These are phyloP conservation scores for Hyperoplus lanceolatus DNA, from an alignment of 2,797 vertebrate species.

Conservation along the genomic window DNA sequence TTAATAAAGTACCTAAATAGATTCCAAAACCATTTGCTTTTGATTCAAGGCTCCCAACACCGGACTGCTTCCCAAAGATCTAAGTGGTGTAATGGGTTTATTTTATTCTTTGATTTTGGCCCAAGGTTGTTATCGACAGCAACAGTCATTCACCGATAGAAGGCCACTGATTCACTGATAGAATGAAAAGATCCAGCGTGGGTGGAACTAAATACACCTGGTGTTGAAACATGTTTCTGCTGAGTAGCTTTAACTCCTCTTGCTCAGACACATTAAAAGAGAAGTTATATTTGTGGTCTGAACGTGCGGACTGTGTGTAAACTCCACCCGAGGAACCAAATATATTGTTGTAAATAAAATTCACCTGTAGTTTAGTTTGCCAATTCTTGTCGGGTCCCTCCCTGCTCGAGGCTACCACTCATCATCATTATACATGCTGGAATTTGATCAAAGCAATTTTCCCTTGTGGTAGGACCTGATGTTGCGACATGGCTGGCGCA, in stretches of 20 bases:
- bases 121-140: neutral
- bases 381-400: neutral
- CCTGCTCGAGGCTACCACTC: too few species aligned
- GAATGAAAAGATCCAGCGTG: neutral
- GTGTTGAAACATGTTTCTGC: neutral
- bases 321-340: neutral
- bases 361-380: neutral
- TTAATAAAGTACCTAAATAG: neutral
- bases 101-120: neutral
- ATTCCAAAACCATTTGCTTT: neutral
- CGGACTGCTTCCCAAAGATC: neutral
- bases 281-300: neutral
- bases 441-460: neutral
- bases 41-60: neutral
- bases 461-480: conserved; percentile 85
- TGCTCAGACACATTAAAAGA: neutral
- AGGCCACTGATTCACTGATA: neutral
- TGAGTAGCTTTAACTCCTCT: neutral
- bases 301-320: neutral
- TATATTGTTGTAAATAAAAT: neutral
- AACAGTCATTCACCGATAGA: neutral
- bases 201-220: neutral
- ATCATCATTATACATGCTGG: neutral
- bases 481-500: conserved; percentile 90
- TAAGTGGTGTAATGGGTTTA: neutral